Evolutionary conservation across 1,140 invertebrate species (phyloP).

Genomic region (Sesamia nonagrioides): DNA sequence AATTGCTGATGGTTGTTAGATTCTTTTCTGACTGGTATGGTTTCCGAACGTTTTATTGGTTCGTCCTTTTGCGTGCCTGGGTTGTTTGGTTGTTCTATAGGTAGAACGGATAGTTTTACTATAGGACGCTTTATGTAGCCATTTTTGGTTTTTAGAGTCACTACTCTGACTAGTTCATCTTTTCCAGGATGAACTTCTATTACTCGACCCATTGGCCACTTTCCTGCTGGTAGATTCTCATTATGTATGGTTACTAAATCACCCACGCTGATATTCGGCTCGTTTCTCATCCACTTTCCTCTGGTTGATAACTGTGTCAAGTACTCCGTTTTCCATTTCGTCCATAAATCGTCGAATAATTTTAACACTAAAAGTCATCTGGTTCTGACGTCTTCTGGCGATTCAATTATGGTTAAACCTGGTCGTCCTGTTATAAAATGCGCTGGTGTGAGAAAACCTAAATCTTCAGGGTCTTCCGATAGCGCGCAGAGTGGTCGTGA

Average conservation of each 20-base stretch:
- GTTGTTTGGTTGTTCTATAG: neutral
- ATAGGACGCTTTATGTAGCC: constrained; percentile 41
- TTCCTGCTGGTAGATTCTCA: constrained; percentile 44
- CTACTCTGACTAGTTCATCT: constrained; percentile 60
- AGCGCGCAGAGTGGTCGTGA: neutral
- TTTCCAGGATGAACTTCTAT: constrained; percentile 56
- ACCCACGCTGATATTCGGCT: neutral
- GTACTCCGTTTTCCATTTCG: constrained; percentile 19
- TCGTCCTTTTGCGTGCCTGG: neutral
- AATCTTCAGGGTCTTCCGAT: constrained; percentile 15
- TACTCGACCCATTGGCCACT: constrained; percentile 65
- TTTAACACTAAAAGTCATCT: constrained; percentile 4
- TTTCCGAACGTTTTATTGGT: neutral
- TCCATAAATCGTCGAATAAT: neutral
- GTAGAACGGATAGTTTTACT: constrained; percentile 11
- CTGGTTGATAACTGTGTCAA: neutral
- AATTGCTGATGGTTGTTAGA: too few species aligned
- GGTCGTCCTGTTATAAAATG: constrained; percentile 9
- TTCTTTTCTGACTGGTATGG: neutral
- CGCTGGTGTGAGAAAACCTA: constrained; percentile 11
- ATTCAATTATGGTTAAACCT: constrained; percentile 3
- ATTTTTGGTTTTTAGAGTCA: constrained; percentile 49
- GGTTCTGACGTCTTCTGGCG: constrained; percentile 1
- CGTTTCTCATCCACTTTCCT: neutral
- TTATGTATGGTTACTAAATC: constrained; percentile 21